Percentiles rank a stretch among this genome's conserved stretches.
These are phyloP conservation scores for Stenodema calcarata DNA, from an alignment of 2,888 invertebrate genomes.

Conservation along the genomic window DNA sequence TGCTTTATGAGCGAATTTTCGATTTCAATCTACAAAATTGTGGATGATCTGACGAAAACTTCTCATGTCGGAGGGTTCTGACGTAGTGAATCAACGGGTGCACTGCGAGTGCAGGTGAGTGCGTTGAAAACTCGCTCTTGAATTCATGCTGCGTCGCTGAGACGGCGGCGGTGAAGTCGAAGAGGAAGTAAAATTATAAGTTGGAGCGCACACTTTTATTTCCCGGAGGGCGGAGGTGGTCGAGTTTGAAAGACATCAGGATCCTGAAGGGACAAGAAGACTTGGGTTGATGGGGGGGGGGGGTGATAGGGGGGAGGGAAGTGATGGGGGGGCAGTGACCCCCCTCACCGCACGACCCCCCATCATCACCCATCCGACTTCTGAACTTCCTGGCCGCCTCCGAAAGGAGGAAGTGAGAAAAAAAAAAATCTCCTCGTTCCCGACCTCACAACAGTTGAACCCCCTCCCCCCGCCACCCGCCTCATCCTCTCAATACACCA, in stretches of 20 bases:
- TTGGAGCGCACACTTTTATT: constrained; percentile 41
- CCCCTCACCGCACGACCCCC: too few species aligned
- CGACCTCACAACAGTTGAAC: background rate
- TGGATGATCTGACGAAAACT: too few species aligned
- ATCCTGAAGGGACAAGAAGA: background rate
- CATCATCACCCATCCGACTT: background rate
- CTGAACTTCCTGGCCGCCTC: background rate
- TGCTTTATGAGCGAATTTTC: too few species aligned
- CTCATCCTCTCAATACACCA: too few species aligned
- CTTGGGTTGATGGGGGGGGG: background rate
- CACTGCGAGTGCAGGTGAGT: too few species aligned
- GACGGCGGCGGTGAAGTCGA: background rate
- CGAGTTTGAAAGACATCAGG: background rate
- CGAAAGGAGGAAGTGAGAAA: background rate
- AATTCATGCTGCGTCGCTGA: too few species aligned
- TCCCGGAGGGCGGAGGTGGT: constrained; percentile 6
- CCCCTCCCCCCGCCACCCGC: too few species aligned
- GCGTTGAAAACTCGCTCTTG: too few species aligned
- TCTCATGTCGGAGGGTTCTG: too few species aligned
- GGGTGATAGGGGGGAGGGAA: background rate
- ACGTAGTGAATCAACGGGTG: too few species aligned
- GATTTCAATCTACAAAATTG: too few species aligned
- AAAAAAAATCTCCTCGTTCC: background rate
- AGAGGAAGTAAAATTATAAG: constrained; percentile 43
- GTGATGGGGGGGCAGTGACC: too few species aligned